These are phyloP conservation scores for Acanthosoma haemorrhoidale DNA, from an alignment of 2,888 invertebrate species.

Conservation along the genomic window DNA sequence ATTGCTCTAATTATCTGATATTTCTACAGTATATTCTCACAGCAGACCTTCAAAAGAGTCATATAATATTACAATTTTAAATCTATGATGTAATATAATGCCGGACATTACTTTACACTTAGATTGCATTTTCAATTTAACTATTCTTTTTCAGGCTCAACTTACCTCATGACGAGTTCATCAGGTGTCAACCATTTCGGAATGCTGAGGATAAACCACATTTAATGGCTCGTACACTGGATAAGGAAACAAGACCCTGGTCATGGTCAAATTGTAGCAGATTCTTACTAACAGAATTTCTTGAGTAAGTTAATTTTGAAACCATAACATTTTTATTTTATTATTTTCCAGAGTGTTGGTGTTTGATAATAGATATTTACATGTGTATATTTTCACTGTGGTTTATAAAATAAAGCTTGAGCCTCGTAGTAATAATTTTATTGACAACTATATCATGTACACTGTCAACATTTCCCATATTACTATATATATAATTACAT, in stretches of 20 bases:
- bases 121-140: background rate
- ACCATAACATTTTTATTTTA: too few species aligned
- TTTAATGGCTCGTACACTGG: slow-evolving; percentile 78
- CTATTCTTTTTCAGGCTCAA: slow-evolving; percentile 55
- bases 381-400: too few species aligned
- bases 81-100: background rate
- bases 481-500: too few species aligned
- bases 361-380: too few species aligned
- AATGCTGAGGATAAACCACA: slow-evolving; percentile 50
- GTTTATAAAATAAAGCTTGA: too few species aligned
- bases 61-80: background rate
- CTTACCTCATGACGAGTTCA: slow-evolving; percentile 81
- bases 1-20: background rate
- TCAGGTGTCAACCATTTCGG: slow-evolving; percentile 58
- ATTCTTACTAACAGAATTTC: slow-evolving; percentile 67
- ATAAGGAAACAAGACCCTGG: slow-evolving; percentile 78
- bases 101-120: background rate
- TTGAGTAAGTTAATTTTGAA: slow-evolving; percentile 79
- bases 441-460: too few species aligned
- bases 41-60: background rate
- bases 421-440: too few species aligned
- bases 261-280: slow-evolving; percentile 81
- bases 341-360: too few species aligned
- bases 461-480: too few species aligned
- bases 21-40: background rate